phyloP scores from a whole-genome alignment of 2,888 invertebrate species.

The Theretra japonica region DNA sequence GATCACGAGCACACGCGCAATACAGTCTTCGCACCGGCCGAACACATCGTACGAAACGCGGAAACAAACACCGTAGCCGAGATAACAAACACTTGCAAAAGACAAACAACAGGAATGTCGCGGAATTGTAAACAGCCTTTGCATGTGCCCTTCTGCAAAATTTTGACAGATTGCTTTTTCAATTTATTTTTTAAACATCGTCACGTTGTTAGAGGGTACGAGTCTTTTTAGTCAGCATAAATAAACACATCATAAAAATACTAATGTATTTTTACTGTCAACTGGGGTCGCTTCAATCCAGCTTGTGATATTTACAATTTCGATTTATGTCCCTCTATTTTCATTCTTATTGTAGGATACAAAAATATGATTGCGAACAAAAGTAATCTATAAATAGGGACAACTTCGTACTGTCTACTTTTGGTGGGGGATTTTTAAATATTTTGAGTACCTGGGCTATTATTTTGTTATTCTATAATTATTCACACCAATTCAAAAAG shows the following conservation, averaged over 20 bases:
- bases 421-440: too few relatives aligned
- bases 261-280: too few relatives aligned
- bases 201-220: not conserved
- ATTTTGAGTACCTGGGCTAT: too few relatives aligned
- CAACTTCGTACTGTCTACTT: too few relatives aligned
- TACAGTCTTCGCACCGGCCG: slow-evolving; percentile 73
- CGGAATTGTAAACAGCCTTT: slow-evolving; percentile 81
- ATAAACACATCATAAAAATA: not conserved
- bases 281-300: too few relatives aligned
- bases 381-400: too few relatives aligned
- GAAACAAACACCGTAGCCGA: slow-evolving; percentile 49
- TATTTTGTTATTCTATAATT: too few relatives aligned
- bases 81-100: slow-evolving; percentile 61
- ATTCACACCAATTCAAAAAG: too few relatives aligned
- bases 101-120: slow-evolving; percentile 71
- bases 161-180: slow-evolving; percentile 70
- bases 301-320: too few relatives aligned
- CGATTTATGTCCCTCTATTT: too few relatives aligned
- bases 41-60: slow-evolving; percentile 79
- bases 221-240: slow-evolving; percentile 10
- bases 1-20: slow-evolving; percentile 78
- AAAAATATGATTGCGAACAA: too few relatives aligned
- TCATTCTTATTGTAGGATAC: too few relatives aligned
- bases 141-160: slow-evolving; percentile 81
- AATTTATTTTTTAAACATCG: slow-evolving; percentile 11